Evolutionary conservation across 2,888 invertebrate species (phyloP).

Genomic region (Drosophila merina): DNA sequence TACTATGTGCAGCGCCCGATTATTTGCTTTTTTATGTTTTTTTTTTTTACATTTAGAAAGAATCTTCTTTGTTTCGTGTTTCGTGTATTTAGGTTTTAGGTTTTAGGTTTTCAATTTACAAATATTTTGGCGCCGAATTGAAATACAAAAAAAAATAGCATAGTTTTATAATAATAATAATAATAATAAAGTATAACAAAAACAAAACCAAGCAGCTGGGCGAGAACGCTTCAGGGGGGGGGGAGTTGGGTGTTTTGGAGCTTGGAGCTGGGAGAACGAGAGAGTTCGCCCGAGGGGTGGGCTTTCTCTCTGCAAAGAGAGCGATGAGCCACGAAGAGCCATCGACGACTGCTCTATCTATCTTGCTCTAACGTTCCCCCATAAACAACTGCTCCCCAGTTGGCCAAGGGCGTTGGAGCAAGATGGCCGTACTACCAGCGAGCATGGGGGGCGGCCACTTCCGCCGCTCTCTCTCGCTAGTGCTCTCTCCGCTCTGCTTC

Average conservation of each 20-base stretch:
- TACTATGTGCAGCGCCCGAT: slow-evolving; percentile 46
- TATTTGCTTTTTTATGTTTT: slow-evolving; percentile 1
- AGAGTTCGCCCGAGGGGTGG: background rate
- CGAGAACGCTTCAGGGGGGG: background rate
- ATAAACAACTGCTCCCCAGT: slow-evolving; percentile 16
- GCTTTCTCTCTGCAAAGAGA: background rate
- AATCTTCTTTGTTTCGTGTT: slow-evolving; percentile 37
- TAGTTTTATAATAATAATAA: slow-evolving; percentile 50
- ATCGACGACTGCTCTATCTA: slow-evolving; percentile 3
- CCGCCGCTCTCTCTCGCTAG: slow-evolving; percentile 23
- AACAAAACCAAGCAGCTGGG: slow-evolving; percentile 64
- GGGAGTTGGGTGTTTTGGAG: slow-evolving; percentile 2
- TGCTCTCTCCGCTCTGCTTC: slow-evolving; percentile 12
- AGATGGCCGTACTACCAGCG: slow-evolving; percentile 53
- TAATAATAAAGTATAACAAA: slow-evolving; percentile 45
- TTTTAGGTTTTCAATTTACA: slow-evolving; percentile 64
- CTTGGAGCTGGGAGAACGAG: background rate
- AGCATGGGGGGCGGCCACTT: slow-evolving; percentile 56
- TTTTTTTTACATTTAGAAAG: slow-evolving; percentile 49
- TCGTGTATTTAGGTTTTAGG: slow-evolving; percentile 14
- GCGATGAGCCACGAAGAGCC: slow-evolving; percentile 6
- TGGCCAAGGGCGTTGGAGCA: slow-evolving; percentile 46
- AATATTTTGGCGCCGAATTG: slow-evolving; percentile 72
- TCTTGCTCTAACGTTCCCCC: slow-evolving; percentile 30
- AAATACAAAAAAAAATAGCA: slow-evolving; percentile 62